Evolutionary conservation across 2,797 vertebrate genomes (phyloP), one percentile per base, ranked within the genome.

Genomic region (Mergus octosetaceus): DNA sequence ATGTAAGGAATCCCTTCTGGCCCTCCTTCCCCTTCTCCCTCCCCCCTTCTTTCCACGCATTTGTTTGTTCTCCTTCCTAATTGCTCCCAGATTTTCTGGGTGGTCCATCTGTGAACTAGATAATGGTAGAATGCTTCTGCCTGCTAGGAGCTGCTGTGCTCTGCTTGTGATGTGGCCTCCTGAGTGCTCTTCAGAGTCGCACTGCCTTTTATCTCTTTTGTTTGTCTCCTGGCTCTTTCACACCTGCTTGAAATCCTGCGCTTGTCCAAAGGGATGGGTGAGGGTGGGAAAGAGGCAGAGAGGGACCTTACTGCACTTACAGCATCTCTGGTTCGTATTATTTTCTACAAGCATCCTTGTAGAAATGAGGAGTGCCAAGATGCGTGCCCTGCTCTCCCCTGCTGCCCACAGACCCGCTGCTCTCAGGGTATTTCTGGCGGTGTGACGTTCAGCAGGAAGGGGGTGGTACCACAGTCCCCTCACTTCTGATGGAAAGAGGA

Each of bases 51-150:
- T 72, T 87, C 71, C 74, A 81, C 60, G 69, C 53, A 86, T 96
- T 97, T 97, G 97, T 95, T 97, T 98, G 94, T 92, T 93, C 95
- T 97, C 93, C 71, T 85, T 96, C 75, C 93, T 98, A 94, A 97
- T 96, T 97, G 96, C 96, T 97, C 96, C 96, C 97, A 97, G 97
- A 89, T 98, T 98, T 96, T 97, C 97, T 97, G 98, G 97, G 98
- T 98, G 98, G 98, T 98, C 98, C 97, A 96, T 97, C 97, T 98
- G 97, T 95, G 92, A 96, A 96, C 90, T 97, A 98, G 97, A 98
- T 97, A 97, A 97, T 95, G 91, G 97, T 90, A 76, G 94, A 94
- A 53, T 85, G 96, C 93, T 94, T 95, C 92, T 95, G 97, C 95
- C 93, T 92, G 79, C 89, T 87, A 81, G 89, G 95, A 97, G 87